Base-by-base conservation (phyloP, 2,113 vertebrate genomes). In the Phainopepla nitens region DNA sequence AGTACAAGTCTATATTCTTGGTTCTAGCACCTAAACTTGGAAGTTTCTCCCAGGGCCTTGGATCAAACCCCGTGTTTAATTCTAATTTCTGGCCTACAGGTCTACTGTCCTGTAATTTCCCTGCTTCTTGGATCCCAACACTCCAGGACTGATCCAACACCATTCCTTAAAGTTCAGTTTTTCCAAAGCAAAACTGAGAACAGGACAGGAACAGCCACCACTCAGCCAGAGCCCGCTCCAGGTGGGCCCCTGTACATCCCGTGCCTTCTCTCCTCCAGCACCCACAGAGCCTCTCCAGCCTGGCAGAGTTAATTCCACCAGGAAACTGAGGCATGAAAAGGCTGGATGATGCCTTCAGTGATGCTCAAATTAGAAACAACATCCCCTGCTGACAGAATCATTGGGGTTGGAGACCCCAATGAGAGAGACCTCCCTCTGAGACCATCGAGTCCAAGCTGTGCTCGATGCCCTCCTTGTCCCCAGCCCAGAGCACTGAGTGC, bases 391-490 rank as follows among this genome's bases (percentile, higher is more conserved):
- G 51, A 29, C 23, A 24, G 53, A 44, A 45, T 15, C 28, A 2
- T 0, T 25, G 5, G 5, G 53, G 25, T 0, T 41, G 44, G 65
- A 10, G n/a, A n/a, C 39, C 39, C 39, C 39, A 39, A 39, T 39
- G 39, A 12, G 39, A 39, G 39, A 45, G 60, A 29, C 17, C 45
- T 39, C 4, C 17, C 45, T 45, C 4, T 6, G 5, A 13, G 33
- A 9, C 2, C 23, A 11, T 2, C 0, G 0, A 81, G 36, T 5
- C 57, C 60, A 3, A 58, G 13, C 51, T 39, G 39, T 45, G 44
- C 33, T 6, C 1, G 0, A 21, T 36, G 0, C 28, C 8, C 36
- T 4, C 50, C 36, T 7, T 16, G n/a, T 42, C 50, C 6, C 31
- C 42, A 56, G 49, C 49, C 21, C 57, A 36, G 4, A 51, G 86